Conservation (phyloP, 2,888 invertebrate species). For the Elegia similella region DNA sequence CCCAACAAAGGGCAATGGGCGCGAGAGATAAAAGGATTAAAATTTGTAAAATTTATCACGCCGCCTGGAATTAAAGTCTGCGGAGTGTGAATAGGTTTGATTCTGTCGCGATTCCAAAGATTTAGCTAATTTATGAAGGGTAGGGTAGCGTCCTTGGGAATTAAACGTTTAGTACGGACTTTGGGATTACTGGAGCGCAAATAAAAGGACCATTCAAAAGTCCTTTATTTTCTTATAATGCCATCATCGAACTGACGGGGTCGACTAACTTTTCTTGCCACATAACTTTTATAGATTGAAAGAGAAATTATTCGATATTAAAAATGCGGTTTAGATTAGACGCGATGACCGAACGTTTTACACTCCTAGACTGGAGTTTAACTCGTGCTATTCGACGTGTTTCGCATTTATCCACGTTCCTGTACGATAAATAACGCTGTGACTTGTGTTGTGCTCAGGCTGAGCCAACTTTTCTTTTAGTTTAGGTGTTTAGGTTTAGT, state of each 20-base stretch:
- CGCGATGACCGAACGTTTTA: too few relatives aligned
- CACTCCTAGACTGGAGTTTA: neutral
- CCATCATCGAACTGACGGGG: too few relatives aligned
- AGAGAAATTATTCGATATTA: too few relatives aligned
- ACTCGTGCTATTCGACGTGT: neutral
- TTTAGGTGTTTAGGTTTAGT: too few relatives aligned
- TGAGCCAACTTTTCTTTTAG: too few relatives aligned
- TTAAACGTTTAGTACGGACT: neutral
- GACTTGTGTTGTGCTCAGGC: too few relatives aligned
- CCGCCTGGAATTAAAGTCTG: conserved; percentile 40
- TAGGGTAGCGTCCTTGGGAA: conserved; percentile 18
- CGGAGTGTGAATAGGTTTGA: conserved; percentile 41
- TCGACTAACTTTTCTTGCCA: too few relatives aligned
- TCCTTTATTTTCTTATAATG: too few relatives aligned
- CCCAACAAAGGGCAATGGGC: conserved; percentile 55
- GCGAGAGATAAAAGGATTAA: conserved; percentile 70
- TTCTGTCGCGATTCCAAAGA: conserved; percentile 33
- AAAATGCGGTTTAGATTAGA: too few relatives aligned
- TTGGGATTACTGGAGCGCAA: neutral
- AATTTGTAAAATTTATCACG: conserved; percentile 65
- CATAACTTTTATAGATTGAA: too few relatives aligned
- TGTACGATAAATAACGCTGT: neutral
- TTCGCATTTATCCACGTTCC: neutral
- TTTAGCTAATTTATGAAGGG: conserved; percentile 21
- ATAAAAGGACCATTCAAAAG: neutral